Percentiles rank a stretch among this genome's conserved stretches.
Evolutionary conservation across 2,113 vertebrate species (phyloP).

Genomic region (Cryptotis parvus): DNA sequence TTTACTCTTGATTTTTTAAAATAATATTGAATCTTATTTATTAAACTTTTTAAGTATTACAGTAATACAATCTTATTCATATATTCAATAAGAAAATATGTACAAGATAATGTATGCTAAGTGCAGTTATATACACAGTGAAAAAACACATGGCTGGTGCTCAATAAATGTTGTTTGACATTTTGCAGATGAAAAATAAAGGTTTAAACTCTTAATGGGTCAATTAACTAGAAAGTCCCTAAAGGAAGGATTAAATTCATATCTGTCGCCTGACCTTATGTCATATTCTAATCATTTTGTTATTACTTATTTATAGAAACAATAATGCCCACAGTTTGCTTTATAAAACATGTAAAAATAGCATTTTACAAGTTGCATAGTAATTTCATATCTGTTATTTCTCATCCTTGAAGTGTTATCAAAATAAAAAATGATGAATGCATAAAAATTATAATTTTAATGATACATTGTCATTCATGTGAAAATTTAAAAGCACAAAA

Average conservation of each 20-base stretch:
- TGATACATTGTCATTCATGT: not conserved
- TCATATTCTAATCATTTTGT: not conserved
- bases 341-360: slow-evolving; percentile 11
- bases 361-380: not conserved
- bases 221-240: not conserved
- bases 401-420: slow-evolving; percentile 6
- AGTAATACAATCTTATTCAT: not conserved
- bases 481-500: not conserved
- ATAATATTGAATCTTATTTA: not conserved
- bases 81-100: slow-evolving; percentile 11
- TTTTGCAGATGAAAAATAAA: slow-evolving; percentile 34
- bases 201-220: not conserved
- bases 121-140: not conserved
- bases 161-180: not conserved
- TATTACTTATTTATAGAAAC: slow-evolving; percentile 23
- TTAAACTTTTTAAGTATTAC: not conserved
- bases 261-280: not conserved
- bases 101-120: not conserved
- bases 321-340: slow-evolving; percentile 29
- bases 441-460: not conserved
- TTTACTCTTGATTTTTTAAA: not conserved
- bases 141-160: not conserved
- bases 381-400: slow-evolving; percentile 55
- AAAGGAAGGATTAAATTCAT: not conserved
- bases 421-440: not conserved